Conservation (phyloP, 2,113 vertebrate genomes). For the cat (Felis catus) region DNA sequence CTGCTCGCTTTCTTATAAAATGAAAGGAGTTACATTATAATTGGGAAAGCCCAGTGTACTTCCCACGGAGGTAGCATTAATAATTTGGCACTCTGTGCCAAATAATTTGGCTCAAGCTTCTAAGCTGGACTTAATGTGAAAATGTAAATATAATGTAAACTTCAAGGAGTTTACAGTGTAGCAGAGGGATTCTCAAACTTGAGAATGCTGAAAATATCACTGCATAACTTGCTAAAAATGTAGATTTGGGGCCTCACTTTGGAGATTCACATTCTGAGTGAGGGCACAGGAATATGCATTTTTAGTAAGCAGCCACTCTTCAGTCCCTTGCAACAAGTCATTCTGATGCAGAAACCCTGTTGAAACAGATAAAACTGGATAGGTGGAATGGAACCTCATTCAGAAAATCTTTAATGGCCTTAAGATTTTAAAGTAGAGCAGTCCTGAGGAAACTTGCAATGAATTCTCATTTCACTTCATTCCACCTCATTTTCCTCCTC, state of each 20-base stretch:
- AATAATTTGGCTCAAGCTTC: not conserved
- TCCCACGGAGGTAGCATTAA: not conserved
- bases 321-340: not conserved
- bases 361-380: not conserved
- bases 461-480: not conserved
- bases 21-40: not conserved
- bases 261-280: not conserved
- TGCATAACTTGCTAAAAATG: not conserved
- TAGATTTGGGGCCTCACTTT: not conserved
- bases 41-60: not conserved
- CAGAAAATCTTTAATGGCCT: not conserved
- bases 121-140: not conserved
- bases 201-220: not conserved
- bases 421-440: not conserved
- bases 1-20: not conserved
- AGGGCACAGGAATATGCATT: not conserved
- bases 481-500: not conserved
- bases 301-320: not conserved
- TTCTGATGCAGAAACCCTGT: not conserved
- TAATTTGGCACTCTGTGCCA: not conserved
- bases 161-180: not conserved
- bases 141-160: not conserved
- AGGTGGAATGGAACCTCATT: not conserved
- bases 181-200: not conserved
- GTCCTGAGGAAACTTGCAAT: not conserved